Base-by-base conservation (phyloP, 2,888 invertebrate genomes). In the Flexamia atlantica region DNA sequence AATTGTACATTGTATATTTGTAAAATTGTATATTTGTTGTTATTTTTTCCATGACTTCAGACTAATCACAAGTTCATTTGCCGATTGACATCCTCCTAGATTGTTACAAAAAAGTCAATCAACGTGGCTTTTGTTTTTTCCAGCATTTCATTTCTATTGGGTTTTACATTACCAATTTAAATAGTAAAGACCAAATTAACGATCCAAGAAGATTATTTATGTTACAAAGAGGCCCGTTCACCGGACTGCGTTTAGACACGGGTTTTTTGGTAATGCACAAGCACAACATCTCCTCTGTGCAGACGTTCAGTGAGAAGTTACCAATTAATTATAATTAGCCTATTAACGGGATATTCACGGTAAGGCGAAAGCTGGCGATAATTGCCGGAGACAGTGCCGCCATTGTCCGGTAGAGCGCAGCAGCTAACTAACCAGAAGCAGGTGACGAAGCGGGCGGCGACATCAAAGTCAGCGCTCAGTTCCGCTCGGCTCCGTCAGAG, bases 401-500 rank as follows among this genome's bases (percentile, higher is more conserved):
- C 82, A 57, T 83, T 83, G 82, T 74, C 82, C 82, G 82, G 53
- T 36, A 83, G 57, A 79, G 74, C 53, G 53, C 74, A 32, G 53
- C 46, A 72, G 28, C 60, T 83, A 83, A 83, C 82, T 83, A 83
- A 83, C 82, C 82, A 83, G 82, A 83, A 83, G 32, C 82, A 83
- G 82, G 82, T 83, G 82, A 57, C 82, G 60, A 12, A 9, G 53
- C 4, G 4, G 60, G 28, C 68, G 42, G 79, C 57, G 79, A 50
- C 57, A 79, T 79, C 79, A 79, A 79, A 79, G 57, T 17, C 32
- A 76, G 57, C 20, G 79, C 57, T 79, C 53, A 79, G 79, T 79
- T 79, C 79, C 79, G 79, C 57, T n/a, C 10, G 17, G 30, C n/a
- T 7, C 32, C 4, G 30, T 12, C 72, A 5, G 23, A 46, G 50